Evolutionary conservation across 2,888 invertebrate species (phyloP).

Genomic region (Tetrapedia diversipes): DNA sequence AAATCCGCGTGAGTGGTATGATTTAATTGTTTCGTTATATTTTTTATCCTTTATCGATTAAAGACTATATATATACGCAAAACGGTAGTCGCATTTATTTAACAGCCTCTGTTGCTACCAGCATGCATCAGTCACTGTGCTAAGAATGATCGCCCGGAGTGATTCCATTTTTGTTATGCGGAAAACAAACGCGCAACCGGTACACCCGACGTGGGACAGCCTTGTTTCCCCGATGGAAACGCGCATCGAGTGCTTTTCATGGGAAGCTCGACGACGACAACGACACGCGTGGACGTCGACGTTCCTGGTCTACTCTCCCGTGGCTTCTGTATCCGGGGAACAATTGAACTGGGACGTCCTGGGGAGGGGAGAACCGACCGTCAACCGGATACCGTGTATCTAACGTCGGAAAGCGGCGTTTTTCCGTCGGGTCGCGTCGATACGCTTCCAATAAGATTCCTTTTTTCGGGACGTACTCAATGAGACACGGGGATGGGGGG

Average conservation of each 20-base stretch:
- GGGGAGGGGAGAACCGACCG: neutral
- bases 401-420: conserved; percentile 30
- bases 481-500: conserved; percentile 4
- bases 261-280: conserved; percentile 17
- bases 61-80: no score
- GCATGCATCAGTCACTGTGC: no score
- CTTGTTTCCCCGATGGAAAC: conserved; percentile 53
- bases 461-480: conserved; percentile 19
- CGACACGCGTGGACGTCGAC: conserved; percentile 13
- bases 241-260: conserved; percentile 66
- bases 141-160: no score
- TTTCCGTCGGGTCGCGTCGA: conserved; percentile 31
- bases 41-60: no score
- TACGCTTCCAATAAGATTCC: conserved; percentile 46
- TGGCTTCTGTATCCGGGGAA: conserved; percentile 37
- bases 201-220: conserved; percentile 50
- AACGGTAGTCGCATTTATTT: no score
- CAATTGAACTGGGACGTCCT: conserved; percentile 50
- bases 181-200: conserved; percentile 58
- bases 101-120: no score
- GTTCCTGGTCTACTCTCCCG: conserved; percentile 28
- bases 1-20: no score
- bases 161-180: no score
- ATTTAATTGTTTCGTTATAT: no score
- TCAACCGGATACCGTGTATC: conserved; percentile 33